A percentile compares a stretch with the other conserved stretches of the same genome.
phyloP scores from a whole-genome alignment of 2,888 invertebrate species.

The Plagiodera versicolora region DNA sequence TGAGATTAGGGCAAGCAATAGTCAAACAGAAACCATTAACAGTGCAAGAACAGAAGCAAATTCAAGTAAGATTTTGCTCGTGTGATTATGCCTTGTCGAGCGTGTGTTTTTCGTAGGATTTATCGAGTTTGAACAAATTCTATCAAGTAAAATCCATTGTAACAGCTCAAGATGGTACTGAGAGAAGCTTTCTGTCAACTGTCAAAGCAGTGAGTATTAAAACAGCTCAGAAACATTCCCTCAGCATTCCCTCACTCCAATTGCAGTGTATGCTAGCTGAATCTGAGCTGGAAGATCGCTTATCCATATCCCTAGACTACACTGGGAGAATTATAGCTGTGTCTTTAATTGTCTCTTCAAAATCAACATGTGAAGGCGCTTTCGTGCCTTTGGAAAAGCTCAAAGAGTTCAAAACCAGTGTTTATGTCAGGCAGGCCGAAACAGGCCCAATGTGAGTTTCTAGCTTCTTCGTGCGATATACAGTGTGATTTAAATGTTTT shows the following conservation, averaged over 20 bases:
- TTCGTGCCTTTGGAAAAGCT: constrained; percentile 52
- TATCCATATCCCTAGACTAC: constrained; percentile 80
- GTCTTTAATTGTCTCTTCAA: constrained; percentile 59
- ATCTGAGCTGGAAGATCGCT: constrained; percentile 73
- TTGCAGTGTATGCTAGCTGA: constrained; percentile 71
- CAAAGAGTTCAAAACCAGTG: constrained; percentile 71
- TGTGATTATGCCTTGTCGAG: not conserved
- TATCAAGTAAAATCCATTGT: constrained; percentile 75
- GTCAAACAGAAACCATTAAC: constrained; percentile 65
- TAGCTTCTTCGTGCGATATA: constrained; percentile 28
- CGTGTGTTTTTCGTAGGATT: constrained; percentile 51
- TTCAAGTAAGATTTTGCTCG: constrained; percentile 56
- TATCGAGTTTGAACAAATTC: constrained; percentile 70
- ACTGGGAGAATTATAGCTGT: constrained; percentile 78
- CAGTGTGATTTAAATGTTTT: too few species aligned
- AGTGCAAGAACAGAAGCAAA: constrained; percentile 58
- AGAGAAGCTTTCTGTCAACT: constrained; percentile 73
- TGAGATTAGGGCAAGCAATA: constrained; percentile 65
- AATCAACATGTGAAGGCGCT: constrained; percentile 56
- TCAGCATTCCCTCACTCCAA: not conserved
- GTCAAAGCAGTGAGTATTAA: constrained; percentile 71
- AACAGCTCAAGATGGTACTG: constrained; percentile 67
- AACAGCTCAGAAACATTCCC: too few species aligned
- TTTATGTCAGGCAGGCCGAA: constrained; percentile 79
- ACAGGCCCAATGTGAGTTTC: constrained; percentile 72